Evolutionary conservation across 2,113 vertebrate species (phyloP).

Genomic region (Petromus typicus): DNA sequence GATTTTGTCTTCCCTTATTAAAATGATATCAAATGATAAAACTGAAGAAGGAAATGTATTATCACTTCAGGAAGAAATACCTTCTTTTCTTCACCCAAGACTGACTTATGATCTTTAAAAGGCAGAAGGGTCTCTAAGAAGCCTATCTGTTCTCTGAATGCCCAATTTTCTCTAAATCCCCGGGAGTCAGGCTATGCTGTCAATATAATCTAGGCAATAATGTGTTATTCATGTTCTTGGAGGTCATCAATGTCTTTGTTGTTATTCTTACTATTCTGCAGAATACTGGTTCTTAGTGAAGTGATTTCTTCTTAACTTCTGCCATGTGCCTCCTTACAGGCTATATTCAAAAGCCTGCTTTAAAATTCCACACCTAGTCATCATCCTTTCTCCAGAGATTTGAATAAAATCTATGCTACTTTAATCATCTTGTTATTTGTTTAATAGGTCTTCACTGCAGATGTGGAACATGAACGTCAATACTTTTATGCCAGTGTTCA

Average conservation of each 20-base stretch:
- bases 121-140: slow-evolving; percentile 49
- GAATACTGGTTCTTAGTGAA: slow-evolving; percentile 84
- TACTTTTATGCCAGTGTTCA: not conserved
- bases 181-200: slow-evolving; percentile 59
- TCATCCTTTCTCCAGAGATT: slow-evolving; percentile 78
- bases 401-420: slow-evolving; percentile 68
- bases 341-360: slow-evolving; percentile 76
- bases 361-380: slow-evolving; percentile 76
- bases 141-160: slow-evolving; percentile 57
- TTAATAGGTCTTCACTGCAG: slow-evolving; percentile 46
- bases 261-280: slow-evolving; percentile 79
- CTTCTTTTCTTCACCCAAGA: slow-evolving; percentile 41
- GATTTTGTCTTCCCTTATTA: not conserved
- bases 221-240: slow-evolving; percentile 83
- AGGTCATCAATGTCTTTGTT: slow-evolving; percentile 83
- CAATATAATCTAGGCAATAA: slow-evolving; percentile 76
- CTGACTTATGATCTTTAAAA: slow-evolving; percentile 66
- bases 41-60: not conserved
- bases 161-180: slow-evolving; percentile 60
- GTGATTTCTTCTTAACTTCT: slow-evolving; percentile 81
- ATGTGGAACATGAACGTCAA: not conserved
- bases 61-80: not conserved
- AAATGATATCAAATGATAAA: slow-evolving; percentile 18
- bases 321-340: slow-evolving; percentile 68
- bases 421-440: slow-evolving; percentile 47